Evolutionary conservation across 1,140 invertebrate species (phyloP), one percentile per base, ranked within the genome.

Genomic region (Diachasma alloeum): DNA sequence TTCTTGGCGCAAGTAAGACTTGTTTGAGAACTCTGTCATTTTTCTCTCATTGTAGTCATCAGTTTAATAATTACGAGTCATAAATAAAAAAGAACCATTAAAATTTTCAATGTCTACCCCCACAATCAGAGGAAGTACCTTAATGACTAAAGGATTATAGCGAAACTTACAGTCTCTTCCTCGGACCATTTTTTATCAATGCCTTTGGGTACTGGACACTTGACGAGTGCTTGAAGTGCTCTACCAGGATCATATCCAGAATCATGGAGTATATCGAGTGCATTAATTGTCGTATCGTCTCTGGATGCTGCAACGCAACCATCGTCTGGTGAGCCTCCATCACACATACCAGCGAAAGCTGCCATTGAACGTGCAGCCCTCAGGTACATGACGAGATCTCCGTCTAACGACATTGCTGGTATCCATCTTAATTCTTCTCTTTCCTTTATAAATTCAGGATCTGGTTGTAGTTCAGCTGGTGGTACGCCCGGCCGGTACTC

Each of bases 111-210:
- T n/a, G n/a, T n/a, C n/a, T n/a, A n/a, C n/a, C n/a, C n/a, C n/a
- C n/a, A n/a, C n/a, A n/a, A n/a, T n/a, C n/a, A n/a, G n/a, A 46
- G n/a, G n/a, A 15, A 46, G 44, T 46, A 15, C n/a, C n/a, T n/a
- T n/a, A 46, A 46, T 2, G 1, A 46, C 6, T 3, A 31, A 24
- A 48, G 13, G 24, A 48, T 69, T 13, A 46, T 71, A 24, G 26
- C 4, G 22, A 26, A 36, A 90, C 92, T 91, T 90, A 95, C 94
- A 80, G 95, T 96, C 92, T 99, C 97, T 85, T 99, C 97, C 90
- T 99, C 97, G 79, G 95, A 94, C 97, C 97, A 99, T 89, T 98
- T 98, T 88, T 98, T 98, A 84, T 99, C 97, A 82, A 98, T 96
- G 83, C 97, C 96, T 93, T 97, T 97, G 1, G 97, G 96, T 78